These are phyloP conservation scores for Metellina segmentata DNA, from an alignment of 2,888 invertebrate species.

Conservation along the genomic window DNA sequence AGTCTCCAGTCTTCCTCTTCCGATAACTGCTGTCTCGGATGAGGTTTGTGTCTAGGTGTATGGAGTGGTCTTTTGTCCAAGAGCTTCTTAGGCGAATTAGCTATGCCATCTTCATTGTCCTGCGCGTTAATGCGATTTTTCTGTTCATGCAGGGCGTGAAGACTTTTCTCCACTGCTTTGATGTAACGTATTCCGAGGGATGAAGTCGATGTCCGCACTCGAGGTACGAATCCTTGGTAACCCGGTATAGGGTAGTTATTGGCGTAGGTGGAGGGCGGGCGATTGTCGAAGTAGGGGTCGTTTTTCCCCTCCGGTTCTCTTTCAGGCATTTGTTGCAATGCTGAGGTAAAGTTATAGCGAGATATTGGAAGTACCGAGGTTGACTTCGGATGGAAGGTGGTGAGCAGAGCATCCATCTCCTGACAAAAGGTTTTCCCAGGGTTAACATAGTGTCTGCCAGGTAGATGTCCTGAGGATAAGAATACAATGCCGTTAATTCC, in stretches of 20 bases:
- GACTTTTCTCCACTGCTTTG: constrained; percentile 70
- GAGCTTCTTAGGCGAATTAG: constrained; percentile 60
- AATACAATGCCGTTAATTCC: too few relatives aligned
- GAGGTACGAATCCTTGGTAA: constrained; percentile 72
- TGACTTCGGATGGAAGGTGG: constrained; percentile 68
- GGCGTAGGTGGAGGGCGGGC: constrained; percentile 71
- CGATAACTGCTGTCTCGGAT: constrained; percentile 39
- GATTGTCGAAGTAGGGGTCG: constrained; percentile 71
- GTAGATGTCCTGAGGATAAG: constrained; percentile 58
- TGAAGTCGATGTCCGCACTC: constrained; percentile 72
- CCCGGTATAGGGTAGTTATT: constrained; percentile 74
- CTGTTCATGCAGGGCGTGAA: constrained; percentile 65
- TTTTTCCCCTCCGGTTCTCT: constrained; percentile 39
- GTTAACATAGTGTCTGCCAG: constrained; percentile 64
- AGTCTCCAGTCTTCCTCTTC: constrained; percentile 71
- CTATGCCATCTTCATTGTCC: constrained; percentile 2
- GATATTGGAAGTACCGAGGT: constrained; percentile 63
- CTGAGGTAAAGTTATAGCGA: constrained; percentile 59
- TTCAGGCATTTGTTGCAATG: constrained; percentile 57
- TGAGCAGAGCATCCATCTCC: constrained; percentile 69
- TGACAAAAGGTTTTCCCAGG: constrained; percentile 71
- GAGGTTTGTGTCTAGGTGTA: constrained; percentile 73
- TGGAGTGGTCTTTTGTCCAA: constrained; percentile 67
- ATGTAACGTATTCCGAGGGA: constrained; percentile 72
- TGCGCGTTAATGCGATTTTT: neutral